phyloP scores from a whole-genome alignment of 1,140 invertebrate species.

The Halictus rubicundus region DNA sequence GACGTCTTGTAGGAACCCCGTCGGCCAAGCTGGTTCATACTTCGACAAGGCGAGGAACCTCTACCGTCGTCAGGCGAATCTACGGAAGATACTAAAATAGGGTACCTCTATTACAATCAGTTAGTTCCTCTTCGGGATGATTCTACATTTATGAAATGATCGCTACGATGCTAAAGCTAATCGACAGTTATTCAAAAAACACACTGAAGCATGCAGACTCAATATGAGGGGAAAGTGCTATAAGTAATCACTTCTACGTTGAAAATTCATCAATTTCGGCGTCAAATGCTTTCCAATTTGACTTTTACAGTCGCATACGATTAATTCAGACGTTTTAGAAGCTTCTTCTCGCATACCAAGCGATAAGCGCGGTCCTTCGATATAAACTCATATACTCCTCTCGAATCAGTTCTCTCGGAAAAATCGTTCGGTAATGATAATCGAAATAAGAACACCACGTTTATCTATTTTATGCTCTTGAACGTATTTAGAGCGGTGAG shows the following conservation, averaged over 20 bases:
- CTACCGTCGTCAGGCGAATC: slow-evolving; percentile 91
- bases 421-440: not conserved
- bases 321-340: too few relatives aligned
- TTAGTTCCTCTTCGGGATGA: slow-evolving; percentile 53
- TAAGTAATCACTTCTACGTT: slow-evolving; percentile 20
- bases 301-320: not conserved
- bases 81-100: slow-evolving; percentile 83
- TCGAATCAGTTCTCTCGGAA: not conserved
- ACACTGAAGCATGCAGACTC: slow-evolving; percentile 53
- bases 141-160: slow-evolving; percentile 28
- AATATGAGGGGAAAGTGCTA: slow-evolving; percentile 37
- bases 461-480: too few relatives aligned
- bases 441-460: too few relatives aligned
- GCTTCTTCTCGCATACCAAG: slow-evolving; percentile 6
- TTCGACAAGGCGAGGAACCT: slow-evolving; percentile 86
- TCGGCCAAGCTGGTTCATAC: slow-evolving; percentile 85
- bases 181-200: slow-evolving; percentile 37
- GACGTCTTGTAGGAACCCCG: slow-evolving; percentile 93
- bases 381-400: not conserved
- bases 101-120: slow-evolving; percentile 74
- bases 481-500: not conserved
- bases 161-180: slow-evolving; percentile 45
- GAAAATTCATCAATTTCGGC: slow-evolving; percentile 22
- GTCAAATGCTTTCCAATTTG: slow-evolving; percentile 2
- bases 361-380: not conserved